Percentiles rank a stretch among this genome's conserved stretches.
These are phyloP conservation scores for Eustalomyia histrio DNA, from an alignment of 2,888 invertebrate species.

Conservation along the genomic window DNA sequence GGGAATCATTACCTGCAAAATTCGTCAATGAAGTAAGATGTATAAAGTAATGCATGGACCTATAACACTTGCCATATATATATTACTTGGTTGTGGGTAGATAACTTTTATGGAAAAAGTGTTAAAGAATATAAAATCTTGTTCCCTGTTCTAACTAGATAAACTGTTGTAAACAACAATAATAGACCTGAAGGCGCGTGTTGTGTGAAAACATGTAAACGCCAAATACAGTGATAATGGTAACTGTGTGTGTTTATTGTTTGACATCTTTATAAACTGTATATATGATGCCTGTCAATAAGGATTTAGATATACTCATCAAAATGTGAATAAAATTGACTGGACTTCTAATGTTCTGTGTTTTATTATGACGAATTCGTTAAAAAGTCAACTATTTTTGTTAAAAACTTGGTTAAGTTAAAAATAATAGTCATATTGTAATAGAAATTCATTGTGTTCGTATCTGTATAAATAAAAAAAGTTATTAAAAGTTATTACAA, in stretches of 20 bases:
- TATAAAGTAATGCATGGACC: too few relatives aligned
- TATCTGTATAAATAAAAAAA: conserved; percentile 11
- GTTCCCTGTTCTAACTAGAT: neutral
- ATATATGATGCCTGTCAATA: conserved; percentile 73
- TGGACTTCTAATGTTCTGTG: neutral
- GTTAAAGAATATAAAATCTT: neutral
- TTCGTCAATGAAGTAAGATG: too few relatives aligned
- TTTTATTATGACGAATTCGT: neutral
- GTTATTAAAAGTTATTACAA: neutral
- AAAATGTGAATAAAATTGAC: conserved; percentile 32
- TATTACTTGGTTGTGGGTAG: too few relatives aligned
- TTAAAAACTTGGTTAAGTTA: conserved; percentile 25
- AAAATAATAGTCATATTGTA: conserved; percentile 26
- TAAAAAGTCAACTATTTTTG: neutral
- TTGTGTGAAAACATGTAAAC: conserved; percentile 10
- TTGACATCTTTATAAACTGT: conserved; percentile 44
- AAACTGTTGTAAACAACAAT: neutral
- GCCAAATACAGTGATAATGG: neutral
- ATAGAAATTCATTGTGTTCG: conserved; percentile 23
- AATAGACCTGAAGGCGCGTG: conserved; percentile 9
- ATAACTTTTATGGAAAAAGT: too few relatives aligned
- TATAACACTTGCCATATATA: too few relatives aligned
- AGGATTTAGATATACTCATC: conserved; percentile 74
- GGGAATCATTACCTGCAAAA: too few relatives aligned
- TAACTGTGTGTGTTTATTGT: neutral